Evolutionary conservation across 2,797 vertebrate genomes (phyloP).

Genomic region (Sebastes cheni): DNA sequence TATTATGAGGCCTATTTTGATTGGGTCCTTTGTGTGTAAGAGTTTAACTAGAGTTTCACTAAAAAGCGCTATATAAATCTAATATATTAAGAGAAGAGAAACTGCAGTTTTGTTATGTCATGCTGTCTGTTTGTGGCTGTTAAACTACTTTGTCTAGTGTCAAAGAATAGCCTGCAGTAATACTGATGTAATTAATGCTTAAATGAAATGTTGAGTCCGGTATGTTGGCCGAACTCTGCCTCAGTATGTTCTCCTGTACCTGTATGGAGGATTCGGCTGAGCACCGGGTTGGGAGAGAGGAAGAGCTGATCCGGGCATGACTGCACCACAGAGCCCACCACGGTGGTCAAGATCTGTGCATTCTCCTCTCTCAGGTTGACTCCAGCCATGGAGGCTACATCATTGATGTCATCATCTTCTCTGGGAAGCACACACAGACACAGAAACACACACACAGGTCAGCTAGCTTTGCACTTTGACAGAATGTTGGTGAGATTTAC

Average conservation of each 20-base stretch:
- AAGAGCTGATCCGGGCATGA: slow-evolving; percentile 92
- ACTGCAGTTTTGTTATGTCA: not conserved
- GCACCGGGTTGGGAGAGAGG: slow-evolving; percentile 80
- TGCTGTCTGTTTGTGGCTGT: not conserved
- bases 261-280: slow-evolving; percentile 84
- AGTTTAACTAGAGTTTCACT: too few relatives aligned
- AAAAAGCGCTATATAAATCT: too few relatives aligned
- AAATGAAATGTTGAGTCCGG: not conserved
- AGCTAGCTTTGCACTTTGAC: not conserved
- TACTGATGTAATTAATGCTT: not conserved
- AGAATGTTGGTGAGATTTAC: not conserved
- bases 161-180: not conserved
- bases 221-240: not conserved
- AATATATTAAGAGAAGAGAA: not conserved
- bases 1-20: not conserved
- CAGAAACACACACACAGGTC: not conserved
- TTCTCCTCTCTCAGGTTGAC: slow-evolving; percentile 89
- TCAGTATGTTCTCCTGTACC: slow-evolving; percentile 73
- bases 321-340: slow-evolving; percentile 85
- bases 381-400: slow-evolving; percentile 89
- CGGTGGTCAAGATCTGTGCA: slow-evolving; percentile 84
- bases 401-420: slow-evolving; percentile 90
- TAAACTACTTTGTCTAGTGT: not conserved
- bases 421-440: slow-evolving; percentile 53
- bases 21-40: not conserved